Evolutionary conservation across 2,888 invertebrate species (phyloP).

Genomic region (Pterobdella sp.): DNA sequence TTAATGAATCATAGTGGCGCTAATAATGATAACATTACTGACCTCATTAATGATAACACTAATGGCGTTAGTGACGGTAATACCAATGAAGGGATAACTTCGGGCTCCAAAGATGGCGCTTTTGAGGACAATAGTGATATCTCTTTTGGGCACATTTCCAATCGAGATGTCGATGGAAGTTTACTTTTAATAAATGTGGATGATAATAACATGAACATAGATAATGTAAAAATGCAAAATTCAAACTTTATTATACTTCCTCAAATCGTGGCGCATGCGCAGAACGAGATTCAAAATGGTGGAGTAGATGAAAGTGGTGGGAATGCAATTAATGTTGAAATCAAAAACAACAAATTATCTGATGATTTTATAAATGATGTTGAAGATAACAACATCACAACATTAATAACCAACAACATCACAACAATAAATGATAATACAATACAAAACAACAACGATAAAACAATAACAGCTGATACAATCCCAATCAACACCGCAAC

Average conservation of each 20-base stretch:
- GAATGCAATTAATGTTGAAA: no score
- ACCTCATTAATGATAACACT: background rate
- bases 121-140: background rate
- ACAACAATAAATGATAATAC: no score
- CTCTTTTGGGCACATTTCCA: background rate
- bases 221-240: background rate
- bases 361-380: no score
- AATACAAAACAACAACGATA: no score
- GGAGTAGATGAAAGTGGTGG: no score
- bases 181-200: background rate
- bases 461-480: no score
- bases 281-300: no score
- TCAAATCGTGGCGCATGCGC: no score
- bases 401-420: no score
- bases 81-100: background rate
- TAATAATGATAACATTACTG: background rate
- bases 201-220: constrained; percentile 1
- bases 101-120: background rate
- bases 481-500: no score
- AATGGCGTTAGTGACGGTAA: background rate
- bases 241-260: background rate
- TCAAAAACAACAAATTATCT: no score
- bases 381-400: no score
- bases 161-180: background rate
- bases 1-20: background rate